A percentile compares a stretch with the other conserved stretches of the same genome.
Evolutionary conservation across 37 sponge, comb jelly and placozoan genomes (phyloP).

Genomic region (Axinella damicornis): DNA sequence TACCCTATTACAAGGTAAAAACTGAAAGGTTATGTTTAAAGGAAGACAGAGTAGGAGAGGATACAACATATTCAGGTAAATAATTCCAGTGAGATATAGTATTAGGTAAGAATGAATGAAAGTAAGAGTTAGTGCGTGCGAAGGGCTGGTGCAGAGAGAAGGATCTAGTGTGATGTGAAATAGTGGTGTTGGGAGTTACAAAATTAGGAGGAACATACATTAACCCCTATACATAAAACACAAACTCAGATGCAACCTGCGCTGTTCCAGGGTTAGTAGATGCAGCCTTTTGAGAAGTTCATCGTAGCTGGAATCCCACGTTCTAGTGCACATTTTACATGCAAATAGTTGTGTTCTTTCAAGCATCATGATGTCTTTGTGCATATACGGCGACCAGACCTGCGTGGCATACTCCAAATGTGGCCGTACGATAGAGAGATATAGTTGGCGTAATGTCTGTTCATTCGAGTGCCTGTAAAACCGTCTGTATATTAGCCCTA

Average conservation of each 20-base stretch:
- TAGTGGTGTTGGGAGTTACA: not conserved
- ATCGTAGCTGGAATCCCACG: not conserved
- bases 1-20: not conserved
- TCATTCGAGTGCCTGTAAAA: not conserved
- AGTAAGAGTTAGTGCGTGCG: not conserved
- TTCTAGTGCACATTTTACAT: not conserved
- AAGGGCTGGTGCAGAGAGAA: not conserved
- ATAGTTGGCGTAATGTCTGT: not conserved
- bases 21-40: not conserved
- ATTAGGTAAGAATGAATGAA: slow-evolving; percentile 10
- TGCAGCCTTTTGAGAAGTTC: not conserved
- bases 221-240: slow-evolving; percentile 5
- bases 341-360: slow-evolving; percentile 22
- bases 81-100: not conserved
- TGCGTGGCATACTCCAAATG: slow-evolving; percentile 10
- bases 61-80: not conserved
- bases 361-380: slow-evolving; percentile 2
- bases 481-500: not conserved
- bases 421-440: slow-evolving; percentile 10
- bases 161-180: not conserved
- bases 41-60: not conserved
- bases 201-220: not conserved
- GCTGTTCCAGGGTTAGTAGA: not conserved
- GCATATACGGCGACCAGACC: not conserved
- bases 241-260: not conserved